Percentiles rank a stretch among this genome's conserved stretches.
Evolutionary conservation across 2,113 vertebrate species (phyloP).

Genomic region (Macquaria ambigua): DNA sequence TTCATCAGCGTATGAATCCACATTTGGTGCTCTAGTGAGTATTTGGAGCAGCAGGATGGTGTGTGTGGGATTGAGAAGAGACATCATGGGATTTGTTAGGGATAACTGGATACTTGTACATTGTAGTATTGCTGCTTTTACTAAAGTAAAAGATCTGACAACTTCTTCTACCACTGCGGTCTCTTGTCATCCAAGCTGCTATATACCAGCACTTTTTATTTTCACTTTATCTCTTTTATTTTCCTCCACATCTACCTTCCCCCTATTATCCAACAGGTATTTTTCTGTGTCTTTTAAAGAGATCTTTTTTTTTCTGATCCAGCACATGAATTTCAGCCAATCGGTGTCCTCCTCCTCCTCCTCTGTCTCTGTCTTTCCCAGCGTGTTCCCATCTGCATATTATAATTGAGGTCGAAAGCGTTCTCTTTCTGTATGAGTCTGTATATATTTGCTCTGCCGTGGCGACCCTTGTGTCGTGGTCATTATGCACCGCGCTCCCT

Average conservation of each 20-base stretch:
- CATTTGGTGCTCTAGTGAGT: neutral
- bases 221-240: neutral
- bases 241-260: neutral
- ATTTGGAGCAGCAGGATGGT: neutral
- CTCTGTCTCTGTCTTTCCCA: neutral
- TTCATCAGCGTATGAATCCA: neutral
- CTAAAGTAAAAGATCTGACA: neutral
- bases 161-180: neutral
- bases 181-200: neutral
- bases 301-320: neutral
- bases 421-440: neutral
- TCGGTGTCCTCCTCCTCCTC: neutral
- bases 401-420: conserved; percentile 51
- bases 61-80: too few relatives aligned
- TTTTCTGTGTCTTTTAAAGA: neutral
- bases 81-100: neutral
- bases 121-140: neutral
- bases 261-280: neutral
- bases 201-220: neutral
- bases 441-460: conserved; percentile 5
- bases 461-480: conserved; percentile 24
- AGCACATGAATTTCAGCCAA: neutral
- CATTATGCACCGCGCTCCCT: conserved; percentile 31
- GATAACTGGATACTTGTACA: neutral
- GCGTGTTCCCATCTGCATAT: conserved; percentile 48